Percentiles rank a stretch among this genome's conserved stretches.
These are phyloP conservation scores for Sakesphorus luctuosus DNA, from an alignment of 2,113 vertebrate species.

Conservation along the genomic window DNA sequence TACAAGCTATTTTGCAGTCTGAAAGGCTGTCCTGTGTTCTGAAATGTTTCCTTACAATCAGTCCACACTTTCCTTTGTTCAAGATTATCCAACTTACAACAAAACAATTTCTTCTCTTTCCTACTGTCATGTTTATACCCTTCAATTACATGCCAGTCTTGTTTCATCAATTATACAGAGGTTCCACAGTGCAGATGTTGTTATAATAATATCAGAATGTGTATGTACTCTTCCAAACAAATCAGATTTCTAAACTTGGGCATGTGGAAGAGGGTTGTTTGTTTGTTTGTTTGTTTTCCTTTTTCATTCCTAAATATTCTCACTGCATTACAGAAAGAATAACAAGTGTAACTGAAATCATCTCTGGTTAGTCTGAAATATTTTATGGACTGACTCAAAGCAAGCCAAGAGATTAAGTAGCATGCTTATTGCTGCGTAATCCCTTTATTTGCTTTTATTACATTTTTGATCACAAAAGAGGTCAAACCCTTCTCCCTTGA, in stretches of 20 bases:
- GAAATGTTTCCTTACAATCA: neutral
- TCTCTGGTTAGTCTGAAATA: neutral
- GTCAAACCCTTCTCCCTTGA: neutral
- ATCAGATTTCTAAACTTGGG: neutral
- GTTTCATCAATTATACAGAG: neutral
- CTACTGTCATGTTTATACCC: neutral
- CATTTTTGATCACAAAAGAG: neutral
- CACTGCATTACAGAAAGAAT: neutral
- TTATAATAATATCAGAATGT: neutral
- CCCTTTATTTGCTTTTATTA: neutral
- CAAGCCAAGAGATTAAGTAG: neutral
- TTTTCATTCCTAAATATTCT: neutral
- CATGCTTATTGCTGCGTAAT: neutral
- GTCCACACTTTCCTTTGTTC: neutral
- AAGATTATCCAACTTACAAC: neutral
- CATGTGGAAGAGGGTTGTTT: accelerated
- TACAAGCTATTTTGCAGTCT: neutral
- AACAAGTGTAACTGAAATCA: neutral
- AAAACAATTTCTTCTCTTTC: neutral
- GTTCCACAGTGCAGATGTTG: neutral
- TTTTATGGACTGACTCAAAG: neutral
- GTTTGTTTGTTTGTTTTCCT: neutral
- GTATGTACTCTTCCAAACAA: neutral
- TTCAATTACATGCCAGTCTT: neutral
- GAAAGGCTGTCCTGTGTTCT: neutral